Conservation (phyloP, 1,140 invertebrate species). For the Palaemon carinicauda region DNA sequence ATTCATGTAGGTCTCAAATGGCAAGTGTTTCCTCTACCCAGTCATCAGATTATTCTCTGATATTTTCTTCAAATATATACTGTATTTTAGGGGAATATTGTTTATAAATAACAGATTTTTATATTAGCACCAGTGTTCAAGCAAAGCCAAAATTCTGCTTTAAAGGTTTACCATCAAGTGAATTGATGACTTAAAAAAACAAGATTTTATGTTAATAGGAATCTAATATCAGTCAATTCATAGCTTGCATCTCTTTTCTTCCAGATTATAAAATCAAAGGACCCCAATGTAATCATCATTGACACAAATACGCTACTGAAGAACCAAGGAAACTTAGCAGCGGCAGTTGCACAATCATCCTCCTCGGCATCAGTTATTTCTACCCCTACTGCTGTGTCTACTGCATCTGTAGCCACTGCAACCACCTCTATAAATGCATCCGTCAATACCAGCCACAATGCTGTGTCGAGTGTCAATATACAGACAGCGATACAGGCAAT, state of each 20-base stretch:
- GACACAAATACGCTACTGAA: slow-evolving; percentile 58
- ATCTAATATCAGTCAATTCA: too few relatives aligned
- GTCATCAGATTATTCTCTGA: too few relatives aligned
- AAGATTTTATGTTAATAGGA: too few relatives aligned
- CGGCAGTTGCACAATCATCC: slow-evolving; percentile 46
- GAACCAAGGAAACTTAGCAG: slow-evolving; percentile 55
- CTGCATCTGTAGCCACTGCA: slow-evolving; percentile 47
- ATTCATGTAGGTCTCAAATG: too few relatives aligned
- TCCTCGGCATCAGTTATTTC: neutral
- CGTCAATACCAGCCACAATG: neutral
- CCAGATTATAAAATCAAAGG: slow-evolving; percentile 28
- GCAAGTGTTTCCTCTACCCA: too few relatives aligned
- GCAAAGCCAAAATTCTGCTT: too few relatives aligned
- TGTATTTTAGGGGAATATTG: too few relatives aligned
- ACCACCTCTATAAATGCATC: neutral
- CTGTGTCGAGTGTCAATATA: slow-evolving; percentile 35
- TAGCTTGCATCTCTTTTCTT: neutral
- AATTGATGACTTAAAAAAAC: too few relatives aligned
- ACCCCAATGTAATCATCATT: slow-evolving; percentile 59
- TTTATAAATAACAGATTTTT: too few relatives aligned
- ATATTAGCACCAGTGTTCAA: too few relatives aligned
- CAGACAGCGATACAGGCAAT: slow-evolving; percentile 59
- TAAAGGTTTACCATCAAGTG: too few relatives aligned
- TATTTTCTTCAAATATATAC: too few relatives aligned
- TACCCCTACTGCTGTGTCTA: neutral